A percentile compares a stretch with the other conserved stretches of the same genome.
Evolutionary conservation across 2,888 invertebrate genomes (phyloP).

Genomic region (Sialis fuliginosa): DNA sequence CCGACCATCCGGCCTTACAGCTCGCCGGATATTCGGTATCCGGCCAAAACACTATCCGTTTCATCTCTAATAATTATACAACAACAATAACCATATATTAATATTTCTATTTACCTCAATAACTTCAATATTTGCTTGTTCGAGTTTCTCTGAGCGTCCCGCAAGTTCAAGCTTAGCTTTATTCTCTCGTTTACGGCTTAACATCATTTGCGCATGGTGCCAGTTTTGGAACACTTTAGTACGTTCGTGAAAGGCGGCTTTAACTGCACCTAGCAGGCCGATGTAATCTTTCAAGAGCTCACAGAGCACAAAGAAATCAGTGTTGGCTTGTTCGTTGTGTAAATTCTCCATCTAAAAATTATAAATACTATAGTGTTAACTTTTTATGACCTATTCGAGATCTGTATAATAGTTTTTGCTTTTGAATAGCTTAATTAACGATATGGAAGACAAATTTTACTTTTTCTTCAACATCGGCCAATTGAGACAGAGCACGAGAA

Average conservation of each 20-base stretch:
- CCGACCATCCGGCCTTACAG: too few species aligned
- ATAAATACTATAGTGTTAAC: background rate
- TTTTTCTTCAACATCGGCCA: constrained; percentile 77
- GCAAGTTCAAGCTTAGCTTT: constrained; percentile 84
- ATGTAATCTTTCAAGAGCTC: constrained; percentile 92
- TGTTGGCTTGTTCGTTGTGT: constrained; percentile 82
- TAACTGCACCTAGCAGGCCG: constrained; percentile 76
- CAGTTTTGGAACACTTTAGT: constrained; percentile 88
- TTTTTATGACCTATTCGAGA: background rate
- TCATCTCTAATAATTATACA: too few species aligned
- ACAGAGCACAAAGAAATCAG: constrained; percentile 85
- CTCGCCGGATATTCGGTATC: too few species aligned
- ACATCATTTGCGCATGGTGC: constrained; percentile 90
- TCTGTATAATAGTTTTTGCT: background rate
- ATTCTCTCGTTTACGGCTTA: constrained; percentile 85
- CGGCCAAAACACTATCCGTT: too few species aligned
- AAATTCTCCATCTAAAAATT: constrained; percentile 56
- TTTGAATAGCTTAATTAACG: background rate
- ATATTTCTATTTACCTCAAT: constrained; percentile 49
- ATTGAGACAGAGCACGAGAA: constrained; percentile 73
- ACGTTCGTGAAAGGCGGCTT: constrained; percentile 58
- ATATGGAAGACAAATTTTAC: constrained; percentile 17
- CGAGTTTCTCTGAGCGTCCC: constrained; percentile 76
- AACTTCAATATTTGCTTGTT: constrained; percentile 78
- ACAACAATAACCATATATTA: constrained; percentile 3